These are phyloP conservation scores for Nomia melanderi DNA, from an alignment of 1,140 invertebrate species.

Conservation along the genomic window DNA sequence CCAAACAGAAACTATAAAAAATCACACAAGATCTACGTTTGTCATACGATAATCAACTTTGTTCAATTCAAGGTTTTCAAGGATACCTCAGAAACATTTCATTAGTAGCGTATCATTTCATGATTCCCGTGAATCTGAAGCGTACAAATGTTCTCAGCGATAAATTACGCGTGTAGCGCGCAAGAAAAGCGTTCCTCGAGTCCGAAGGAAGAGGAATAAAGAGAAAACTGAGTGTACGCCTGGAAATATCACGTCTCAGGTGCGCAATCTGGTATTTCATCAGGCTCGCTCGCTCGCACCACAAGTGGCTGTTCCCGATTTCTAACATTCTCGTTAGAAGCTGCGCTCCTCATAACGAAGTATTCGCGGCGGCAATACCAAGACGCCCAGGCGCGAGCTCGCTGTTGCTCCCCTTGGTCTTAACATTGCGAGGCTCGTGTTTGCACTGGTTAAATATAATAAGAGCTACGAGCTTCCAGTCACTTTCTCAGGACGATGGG, in stretches of 20 bases:
- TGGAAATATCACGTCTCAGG: background rate
- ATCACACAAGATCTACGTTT: too few relatives aligned
- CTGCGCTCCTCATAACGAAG: constrained; percentile 15
- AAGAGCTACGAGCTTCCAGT: constrained; percentile 47
- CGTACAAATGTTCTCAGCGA: too few relatives aligned
- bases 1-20: too few relatives aligned
- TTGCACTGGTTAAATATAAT: constrained; percentile 59
- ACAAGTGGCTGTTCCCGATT: background rate
- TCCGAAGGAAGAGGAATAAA: too few relatives aligned
- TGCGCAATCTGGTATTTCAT: background rate
- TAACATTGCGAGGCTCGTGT: constrained; percentile 43
- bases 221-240: too few relatives aligned
- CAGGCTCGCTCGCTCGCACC: background rate
- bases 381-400: background rate
- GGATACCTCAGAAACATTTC: too few relatives aligned
- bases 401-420: background rate
- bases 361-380: constrained; percentile 12
- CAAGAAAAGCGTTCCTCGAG: too few relatives aligned
- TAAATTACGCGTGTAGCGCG: too few relatives aligned
- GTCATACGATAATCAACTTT: too few relatives aligned
- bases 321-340: constrained; percentile 22
- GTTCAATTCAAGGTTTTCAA: too few relatives aligned
- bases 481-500: background rate
- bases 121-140: too few relatives aligned
- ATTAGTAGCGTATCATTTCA: too few relatives aligned